A percentile compares a stretch with the other conserved stretches of the same genome.
phyloP scores from a whole-genome alignment of 2,888 invertebrate species.

The Heliconius aoede region DNA sequence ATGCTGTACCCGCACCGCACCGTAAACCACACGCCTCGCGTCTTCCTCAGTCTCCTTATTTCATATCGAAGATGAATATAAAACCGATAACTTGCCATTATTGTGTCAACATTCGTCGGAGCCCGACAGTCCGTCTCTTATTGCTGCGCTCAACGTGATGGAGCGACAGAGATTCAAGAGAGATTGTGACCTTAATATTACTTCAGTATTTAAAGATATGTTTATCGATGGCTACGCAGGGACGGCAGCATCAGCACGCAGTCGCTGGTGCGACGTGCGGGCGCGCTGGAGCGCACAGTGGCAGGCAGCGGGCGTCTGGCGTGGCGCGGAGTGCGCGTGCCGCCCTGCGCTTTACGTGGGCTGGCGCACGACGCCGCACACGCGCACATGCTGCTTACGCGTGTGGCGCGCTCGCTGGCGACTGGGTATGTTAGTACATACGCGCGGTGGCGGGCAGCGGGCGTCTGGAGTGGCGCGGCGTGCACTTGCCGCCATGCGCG shows the following conservation, averaged over 20 bases:
- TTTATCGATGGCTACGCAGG: conserved; percentile 42
- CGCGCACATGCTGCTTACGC: conserved; percentile 66
- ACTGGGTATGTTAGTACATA: conserved; percentile 43
- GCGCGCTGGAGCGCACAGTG: conserved; percentile 77
- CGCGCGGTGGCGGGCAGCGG: conserved; percentile 78
- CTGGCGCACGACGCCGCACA: conserved; percentile 53
- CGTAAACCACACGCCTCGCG: neutral
- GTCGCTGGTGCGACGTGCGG: conserved; percentile 76
- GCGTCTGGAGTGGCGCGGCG: conserved; percentile 77
- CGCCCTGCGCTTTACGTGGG: conserved; percentile 66
- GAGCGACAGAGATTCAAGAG: neutral
- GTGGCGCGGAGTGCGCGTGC: conserved; percentile 74
- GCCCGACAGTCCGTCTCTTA: neutral
- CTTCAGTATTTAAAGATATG: neutral
- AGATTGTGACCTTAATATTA: neutral
- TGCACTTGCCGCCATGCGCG: conserved; percentile 68
- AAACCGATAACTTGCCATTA: neutral
- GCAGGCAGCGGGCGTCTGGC: conserved; percentile 76
- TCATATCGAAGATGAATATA: neutral
- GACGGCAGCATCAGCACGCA: conserved; percentile 68
- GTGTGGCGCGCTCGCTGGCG: conserved; percentile 67
- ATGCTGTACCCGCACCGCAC: too few species aligned
- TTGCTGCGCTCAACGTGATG: neutral
- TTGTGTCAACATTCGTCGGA: neutral
- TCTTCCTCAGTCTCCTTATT: neutral